Percentiles rank a stretch among this genome's conserved stretches.
Conservation (phyloP, 2,797 vertebrate genomes). For the Cyprinella venusta region DNA sequence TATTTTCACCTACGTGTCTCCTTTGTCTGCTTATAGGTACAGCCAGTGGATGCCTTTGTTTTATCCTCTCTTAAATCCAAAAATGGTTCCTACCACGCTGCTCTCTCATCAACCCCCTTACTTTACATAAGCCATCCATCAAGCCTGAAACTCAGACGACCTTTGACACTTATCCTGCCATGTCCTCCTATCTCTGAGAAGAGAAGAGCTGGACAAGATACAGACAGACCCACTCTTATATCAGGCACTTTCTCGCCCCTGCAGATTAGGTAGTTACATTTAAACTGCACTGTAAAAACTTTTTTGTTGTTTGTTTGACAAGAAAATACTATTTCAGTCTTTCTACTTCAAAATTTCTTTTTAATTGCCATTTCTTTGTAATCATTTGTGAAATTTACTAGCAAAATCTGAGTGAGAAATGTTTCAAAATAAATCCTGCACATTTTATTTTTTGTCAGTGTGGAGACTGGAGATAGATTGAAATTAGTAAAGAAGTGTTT, state of each 20-base stretch:
- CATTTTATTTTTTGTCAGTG: not conserved
- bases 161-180: conserved; percentile 81
- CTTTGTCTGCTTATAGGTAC: conserved; percentile 79
- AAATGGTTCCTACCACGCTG: conserved; percentile 72
- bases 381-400: not conserved
- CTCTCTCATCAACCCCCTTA: conserved; percentile 82
- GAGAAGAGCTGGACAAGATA: conserved; percentile 69
- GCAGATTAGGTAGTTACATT: conserved; percentile 56
- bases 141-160: conserved; percentile 75
- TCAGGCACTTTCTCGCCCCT: conserved; percentile 55
- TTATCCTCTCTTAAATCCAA: conserved; percentile 79
- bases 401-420: not conserved
- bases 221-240: conserved; percentile 52
- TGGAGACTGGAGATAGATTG: not conserved
- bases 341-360: no score
- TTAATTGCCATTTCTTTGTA: not conserved
- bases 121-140: conserved; percentile 81
- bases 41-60: conserved; percentile 80
- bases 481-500: not conserved
- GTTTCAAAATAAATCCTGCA: no score
- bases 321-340: no score
- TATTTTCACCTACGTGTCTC: no score
- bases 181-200: conserved; percentile 82
- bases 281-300: not conserved
- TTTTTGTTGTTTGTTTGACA: no score